Base-by-base conservation (phyloP, 2,888 invertebrate species). In the Eupithecia subfuscata region DNA sequence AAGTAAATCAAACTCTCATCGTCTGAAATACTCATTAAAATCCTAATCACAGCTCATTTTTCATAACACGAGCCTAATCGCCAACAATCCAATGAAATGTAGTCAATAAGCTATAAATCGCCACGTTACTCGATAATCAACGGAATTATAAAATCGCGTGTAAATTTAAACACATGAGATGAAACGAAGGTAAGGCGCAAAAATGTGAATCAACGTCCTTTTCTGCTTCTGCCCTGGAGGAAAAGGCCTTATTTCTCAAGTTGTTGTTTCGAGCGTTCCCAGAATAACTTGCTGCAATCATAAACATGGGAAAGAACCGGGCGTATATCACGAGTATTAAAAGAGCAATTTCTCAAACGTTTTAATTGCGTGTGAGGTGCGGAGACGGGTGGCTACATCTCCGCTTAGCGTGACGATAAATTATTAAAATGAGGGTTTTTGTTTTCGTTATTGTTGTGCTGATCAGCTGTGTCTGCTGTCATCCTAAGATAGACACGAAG, bases 241-340 rank as follows among this genome's bases (percentile, higher is more conserved):
- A 56, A 60, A 60, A 60, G 40, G 18, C 12, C 63, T 63, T 6
- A 30, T 30, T 18, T 56, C 18, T 12, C 14, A 56, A 37, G 8
- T 60, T 22, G 8, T 60, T 22, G 56, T 34, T 11, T 37, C 48
- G 45, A 73, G 69, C 52, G 37, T 73, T 70, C 68, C 40, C 48
- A 64, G 75, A 48, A 60, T 34, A 52, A 48, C 45, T 69, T 65
- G 71, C 65, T 74, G 25, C 30, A 18, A 73, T 52, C 67, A 12
- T 30, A 12, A 48, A 30, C 52, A 40, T 37, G 75, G 77, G 77
- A 68, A 77, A 77, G 69, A 77, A 72, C 77, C 77, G 71, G 3
- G 1, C 40, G 22, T 30, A 37, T 43, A 30, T 40, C 25, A 60
- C 40, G 45, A 70, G 72, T 52, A 70, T 52, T 69, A 70, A 70